Evolutionary conservation across 2,113 vertebrate species (phyloP), one percentile per base, ranked within the genome.

Genomic region (Urocolius indicus): DNA sequence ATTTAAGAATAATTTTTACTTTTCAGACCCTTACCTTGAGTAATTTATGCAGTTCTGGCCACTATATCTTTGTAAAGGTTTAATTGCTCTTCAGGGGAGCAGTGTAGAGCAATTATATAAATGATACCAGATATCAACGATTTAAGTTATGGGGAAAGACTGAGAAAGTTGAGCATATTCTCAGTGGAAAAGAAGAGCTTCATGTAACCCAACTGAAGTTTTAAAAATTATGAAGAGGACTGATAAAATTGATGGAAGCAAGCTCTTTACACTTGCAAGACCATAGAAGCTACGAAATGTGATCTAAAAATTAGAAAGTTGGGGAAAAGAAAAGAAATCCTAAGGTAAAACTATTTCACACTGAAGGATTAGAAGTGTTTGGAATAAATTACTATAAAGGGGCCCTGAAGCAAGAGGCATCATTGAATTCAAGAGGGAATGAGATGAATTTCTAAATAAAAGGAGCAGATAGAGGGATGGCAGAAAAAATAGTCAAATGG

Each of bases 361-460:
- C 97, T 97, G 96, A 90, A 97, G 90, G 83, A 94, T 97, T 96
- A 97, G 95, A 97, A 97, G 80, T 84, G 51, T 95, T 90, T 96
- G 96, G 97, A 98, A 98, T 98, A 98, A 97, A 98, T 98, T 98
- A 97, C 95, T 97, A 87, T 94, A 96, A 96, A 98, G 95, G 75
- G 59, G 90, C 95, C 97, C 97, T 92, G 96, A 97, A 98, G 96
- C 97, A 97, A 98, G 96, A 92, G 96, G 95, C 93, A 96, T 97
- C 97, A 88, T 79, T 82, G 92, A 98, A 98, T 97, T 93, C 97
- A 97, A 90, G 89, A 95, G 97, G 95, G 96, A 97, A 95, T 95
- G 54, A 94, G 93, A 95, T 95, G 95, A 97, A 98, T 97, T 98
- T 96, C 97, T 97, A 98, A 98, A 98, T 95, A 98, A 97, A 97